A percentile compares a stretch with the other conserved stretches of the same genome.
These are phyloP conservation scores for Drosophila algonquin DNA, from an alignment of 2,888 invertebrate genomes.

Conservation along the genomic window DNA sequence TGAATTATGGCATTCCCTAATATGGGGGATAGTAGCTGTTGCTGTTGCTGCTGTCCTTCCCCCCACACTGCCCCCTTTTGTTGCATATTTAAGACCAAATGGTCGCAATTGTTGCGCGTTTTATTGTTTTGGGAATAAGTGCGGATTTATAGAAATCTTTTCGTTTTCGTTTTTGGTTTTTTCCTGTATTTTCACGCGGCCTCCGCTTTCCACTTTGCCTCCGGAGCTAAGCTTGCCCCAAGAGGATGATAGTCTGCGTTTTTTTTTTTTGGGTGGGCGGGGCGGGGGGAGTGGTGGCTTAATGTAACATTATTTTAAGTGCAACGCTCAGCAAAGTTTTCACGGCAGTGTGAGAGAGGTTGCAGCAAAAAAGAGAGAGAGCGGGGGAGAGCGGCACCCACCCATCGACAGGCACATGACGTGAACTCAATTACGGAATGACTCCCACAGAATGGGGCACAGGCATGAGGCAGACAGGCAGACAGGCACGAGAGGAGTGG, in stretches of 20 bases:
- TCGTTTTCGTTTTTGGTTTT: slow-evolving; percentile 2
- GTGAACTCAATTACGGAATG: slow-evolving; percentile 66
- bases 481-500: slow-evolving; percentile 38
- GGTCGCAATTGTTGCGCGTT: slow-evolving; percentile 77
- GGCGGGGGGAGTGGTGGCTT: slow-evolving; percentile 24
- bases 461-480: slow-evolving; percentile 42
- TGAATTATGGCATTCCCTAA: slow-evolving; percentile 76
- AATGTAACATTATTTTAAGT: slow-evolving; percentile 65
- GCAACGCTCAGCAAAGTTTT: slow-evolving; percentile 39
- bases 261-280: background rate
- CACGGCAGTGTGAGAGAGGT: slow-evolving; percentile 25
- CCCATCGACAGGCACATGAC: slow-evolving; percentile 55
- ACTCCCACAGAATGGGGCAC: slow-evolving; percentile 16
- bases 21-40: slow-evolving; percentile 50
- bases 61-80: slow-evolving; percentile 30
- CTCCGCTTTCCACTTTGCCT: slow-evolving; percentile 7
- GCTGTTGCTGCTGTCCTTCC: background rate
- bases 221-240: slow-evolving; percentile 32
- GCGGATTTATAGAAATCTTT: slow-evolving; percentile 74
- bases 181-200: slow-evolving; percentile 31
- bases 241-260: slow-evolving; percentile 18
- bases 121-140: slow-evolving; percentile 78
- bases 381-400: background rate
- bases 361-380: background rate
- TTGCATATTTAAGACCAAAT: slow-evolving; percentile 73